Base-by-base conservation (phyloP, 2,888 invertebrate genomes). In the Protophormia terraenovae region DNA sequence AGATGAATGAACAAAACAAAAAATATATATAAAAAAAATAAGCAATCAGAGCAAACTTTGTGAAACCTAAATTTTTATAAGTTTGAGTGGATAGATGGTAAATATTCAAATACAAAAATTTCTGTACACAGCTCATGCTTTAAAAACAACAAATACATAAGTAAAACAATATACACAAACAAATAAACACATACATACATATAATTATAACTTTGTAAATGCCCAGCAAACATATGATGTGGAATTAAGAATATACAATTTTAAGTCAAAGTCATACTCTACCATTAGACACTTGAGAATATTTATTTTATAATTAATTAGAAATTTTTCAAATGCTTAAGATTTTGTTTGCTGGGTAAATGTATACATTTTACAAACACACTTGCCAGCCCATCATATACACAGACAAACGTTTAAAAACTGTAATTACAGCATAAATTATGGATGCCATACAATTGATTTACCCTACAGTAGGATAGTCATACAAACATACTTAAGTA, bases 381-480 rank as follows among this genome's bases (percentile, higher is more conserved):
- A 19, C 4, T 32, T 24, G 14, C n/a, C 45, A 67, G 4, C 29
- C n/a, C 45, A 67, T 3, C 29, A 50, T 29, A 38, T 14, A 66
- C 14, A 24, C 58, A 64, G 41, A 41, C 29, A 60, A 24, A 45
- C 27, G 41, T 67, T 67, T 67, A 29, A 64, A 45, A 38, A n/a
- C 66, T 41, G 41, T 81, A 75, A 81, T 73, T 81, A 81, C 67
- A 60, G 67, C 38, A 60, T 80, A 58, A 81, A 67, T 81, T 73
- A 73, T 73, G 27, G 38, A 73, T 75, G 67, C 41, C 55, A 24
- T 58, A 38, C 80, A 81, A 81, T 67, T 75, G 80, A 75, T 75
- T 81, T 67, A 50, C 60, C 80, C 35, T n/a, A 38, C 73, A 67
- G 53, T 29, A 35, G 45, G 19, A 47, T 50, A 27, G 53, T 41